Percentiles rank a stretch among this genome's conserved stretches.
These are phyloP conservation scores for Oxytorus armatus DNA, from an alignment of 2,888 invertebrate species.

Conservation along the genomic window DNA sequence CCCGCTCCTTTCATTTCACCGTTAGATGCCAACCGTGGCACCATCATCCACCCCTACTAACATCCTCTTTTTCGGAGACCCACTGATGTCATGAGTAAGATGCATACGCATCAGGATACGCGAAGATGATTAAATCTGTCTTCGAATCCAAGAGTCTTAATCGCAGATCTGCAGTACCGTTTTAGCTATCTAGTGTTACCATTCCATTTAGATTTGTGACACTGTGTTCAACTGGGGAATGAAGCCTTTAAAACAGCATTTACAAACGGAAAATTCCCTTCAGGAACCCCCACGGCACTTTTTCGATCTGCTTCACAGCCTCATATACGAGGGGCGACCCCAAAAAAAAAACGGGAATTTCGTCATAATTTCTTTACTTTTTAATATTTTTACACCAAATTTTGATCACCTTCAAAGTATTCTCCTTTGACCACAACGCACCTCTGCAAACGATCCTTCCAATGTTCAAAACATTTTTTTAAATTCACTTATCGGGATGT, in stretches of 20 bases:
- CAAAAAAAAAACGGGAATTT: too few species aligned
- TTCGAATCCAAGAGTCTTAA: constrained; percentile 7
- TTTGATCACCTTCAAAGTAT: too few species aligned
- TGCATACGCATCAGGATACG: neutral
- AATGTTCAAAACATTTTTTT: too few species aligned
- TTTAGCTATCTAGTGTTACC: neutral
- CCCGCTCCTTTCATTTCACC: constrained; percentile 22
- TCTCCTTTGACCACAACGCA: too few species aligned
- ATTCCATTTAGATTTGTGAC: neutral
- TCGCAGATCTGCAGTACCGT: neutral
- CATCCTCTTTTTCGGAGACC: constrained; percentile 14
- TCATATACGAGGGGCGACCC: too few species aligned
- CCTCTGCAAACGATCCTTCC: too few species aligned
- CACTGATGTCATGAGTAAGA: neutral
- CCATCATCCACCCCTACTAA: neutral
- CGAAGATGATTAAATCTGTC: constrained; percentile 17
- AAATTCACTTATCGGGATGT: too few species aligned
- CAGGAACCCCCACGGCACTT: too few species aligned
- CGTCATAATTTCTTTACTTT: too few species aligned
- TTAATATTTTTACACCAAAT: too few species aligned
- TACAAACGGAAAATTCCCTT: neutral
- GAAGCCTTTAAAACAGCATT: neutral
- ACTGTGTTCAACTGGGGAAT: neutral
- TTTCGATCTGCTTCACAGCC: neutral
- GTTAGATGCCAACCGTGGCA: constrained; percentile 27